phyloP scores from a whole-genome alignment of 2,113 vertebrate genomes.

The Apaloderma vittatum region DNA sequence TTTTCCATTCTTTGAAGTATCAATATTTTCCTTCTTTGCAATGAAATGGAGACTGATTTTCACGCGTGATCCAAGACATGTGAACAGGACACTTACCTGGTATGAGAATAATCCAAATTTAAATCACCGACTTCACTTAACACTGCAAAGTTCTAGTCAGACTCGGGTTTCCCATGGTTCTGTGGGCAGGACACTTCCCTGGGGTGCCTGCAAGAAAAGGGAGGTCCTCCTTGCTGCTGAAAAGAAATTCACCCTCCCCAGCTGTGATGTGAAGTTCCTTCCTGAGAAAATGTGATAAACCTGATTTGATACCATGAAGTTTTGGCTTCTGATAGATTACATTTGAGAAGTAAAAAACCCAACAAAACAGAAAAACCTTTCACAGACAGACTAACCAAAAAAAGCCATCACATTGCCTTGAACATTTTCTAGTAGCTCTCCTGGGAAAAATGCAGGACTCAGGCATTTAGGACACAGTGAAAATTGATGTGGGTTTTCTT shows the following conservation, averaged over 20 bases:
- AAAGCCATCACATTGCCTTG: not conserved
- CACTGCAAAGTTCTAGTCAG: not conserved
- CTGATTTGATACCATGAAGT: not conserved
- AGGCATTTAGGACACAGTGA: not conserved
- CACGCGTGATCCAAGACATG: fast-evolving
- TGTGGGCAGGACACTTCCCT: not conserved
- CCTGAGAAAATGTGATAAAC: fast-evolving
- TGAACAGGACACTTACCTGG: not conserved
- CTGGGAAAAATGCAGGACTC: not conserved
- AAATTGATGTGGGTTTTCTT: fast-evolving
- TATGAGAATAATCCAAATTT: not conserved
- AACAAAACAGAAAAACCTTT: fast-evolving
- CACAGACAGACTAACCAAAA: fast-evolving
- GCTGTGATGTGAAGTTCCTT: not conserved
- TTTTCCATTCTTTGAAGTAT: not conserved
- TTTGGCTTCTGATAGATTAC: not conserved
- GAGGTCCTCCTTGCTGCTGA: not conserved
- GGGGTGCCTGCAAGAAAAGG: not conserved
- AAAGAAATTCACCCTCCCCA: not conserved
- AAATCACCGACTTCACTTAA: not conserved
- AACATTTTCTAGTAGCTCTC: not conserved
- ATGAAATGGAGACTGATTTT: not conserved
- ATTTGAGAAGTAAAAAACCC: not conserved
- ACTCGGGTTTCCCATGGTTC: not conserved
- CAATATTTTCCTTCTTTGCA: not conserved